phyloP scores from a whole-genome alignment of 1,140 invertebrate genomes.

The Drosophila biarmipes region DNA sequence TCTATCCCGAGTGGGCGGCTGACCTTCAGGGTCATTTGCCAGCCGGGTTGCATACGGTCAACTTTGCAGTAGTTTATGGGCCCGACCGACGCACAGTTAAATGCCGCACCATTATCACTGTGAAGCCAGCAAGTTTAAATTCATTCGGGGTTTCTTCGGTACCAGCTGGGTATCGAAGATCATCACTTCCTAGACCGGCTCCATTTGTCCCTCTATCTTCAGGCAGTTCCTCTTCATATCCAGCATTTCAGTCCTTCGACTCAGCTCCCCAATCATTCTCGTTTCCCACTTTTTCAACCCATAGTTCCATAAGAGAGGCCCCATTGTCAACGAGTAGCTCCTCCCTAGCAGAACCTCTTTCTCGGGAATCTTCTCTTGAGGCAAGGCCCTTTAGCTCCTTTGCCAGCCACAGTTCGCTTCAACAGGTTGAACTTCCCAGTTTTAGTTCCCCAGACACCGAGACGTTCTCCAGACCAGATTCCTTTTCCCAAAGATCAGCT shows the following conservation, averaged over 20 bases:
- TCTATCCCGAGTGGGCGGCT: constrained; percentile 88
- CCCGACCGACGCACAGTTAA: constrained; percentile 86
- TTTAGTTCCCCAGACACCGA: background rate
- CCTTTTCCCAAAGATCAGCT: constrained; percentile 6
- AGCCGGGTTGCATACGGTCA: constrained; percentile 86
- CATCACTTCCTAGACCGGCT: constrained; percentile 3
- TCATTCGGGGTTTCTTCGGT: constrained; percentile 1
- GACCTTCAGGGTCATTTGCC: constrained; percentile 87
- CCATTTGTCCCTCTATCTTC: constrained; percentile 9
- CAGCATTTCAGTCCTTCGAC: background rate
- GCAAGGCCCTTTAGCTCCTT: background rate
- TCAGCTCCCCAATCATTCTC: constrained; percentile 3
- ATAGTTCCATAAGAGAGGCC: background rate
- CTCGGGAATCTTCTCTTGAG: background rate
- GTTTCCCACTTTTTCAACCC: constrained; percentile 21
- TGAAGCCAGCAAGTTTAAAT: constrained; percentile 78
- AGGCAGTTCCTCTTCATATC: constrained; percentile 5
- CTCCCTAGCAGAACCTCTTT: background rate
- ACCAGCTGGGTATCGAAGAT: background rate
- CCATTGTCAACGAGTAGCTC: constrained; percentile 3
- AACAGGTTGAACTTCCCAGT: background rate
- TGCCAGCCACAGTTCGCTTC: constrained; percentile 4
- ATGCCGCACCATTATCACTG: constrained; percentile 87
- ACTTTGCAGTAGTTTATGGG: constrained; percentile 87
- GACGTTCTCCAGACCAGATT: background rate